Evolutionary conservation across 2,113 vertebrate genomes (phyloP).

Genomic region (Notothenia coriiceps): DNA sequence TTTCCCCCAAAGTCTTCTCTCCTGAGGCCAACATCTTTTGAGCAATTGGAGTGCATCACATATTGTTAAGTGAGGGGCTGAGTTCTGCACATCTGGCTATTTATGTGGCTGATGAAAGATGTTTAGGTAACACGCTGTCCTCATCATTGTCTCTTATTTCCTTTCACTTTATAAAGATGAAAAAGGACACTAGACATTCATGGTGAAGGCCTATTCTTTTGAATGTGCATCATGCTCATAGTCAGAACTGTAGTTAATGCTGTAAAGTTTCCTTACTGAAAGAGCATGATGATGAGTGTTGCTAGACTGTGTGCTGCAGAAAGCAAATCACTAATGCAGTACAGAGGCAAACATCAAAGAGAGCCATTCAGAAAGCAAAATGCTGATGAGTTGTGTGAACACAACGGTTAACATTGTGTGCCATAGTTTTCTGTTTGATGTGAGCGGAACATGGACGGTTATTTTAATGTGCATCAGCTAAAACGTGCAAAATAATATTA

Average conservation of each 20-base stretch:
- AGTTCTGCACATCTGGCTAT: no score
- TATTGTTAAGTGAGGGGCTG: no score
- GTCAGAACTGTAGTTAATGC: constrained; percentile 3
- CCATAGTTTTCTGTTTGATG: constrained; percentile 42
- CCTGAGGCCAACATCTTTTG: no score
- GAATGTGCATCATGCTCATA: background rate
- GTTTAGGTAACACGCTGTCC: no score
- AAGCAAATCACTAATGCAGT: constrained; percentile 57
- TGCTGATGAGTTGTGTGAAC: constrained; percentile 64
- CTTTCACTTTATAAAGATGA: background rate
- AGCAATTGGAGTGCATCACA: no score
- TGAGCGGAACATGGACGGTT: background rate
- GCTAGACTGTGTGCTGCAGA: constrained; percentile 54
- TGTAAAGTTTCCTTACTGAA: constrained; percentile 13
- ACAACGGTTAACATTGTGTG: constrained; percentile 41
- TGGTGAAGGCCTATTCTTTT: background rate
- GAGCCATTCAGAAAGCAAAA: constrained; percentile 55
- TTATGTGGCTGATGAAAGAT: no score
- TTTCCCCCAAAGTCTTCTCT: no score
- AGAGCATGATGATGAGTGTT: constrained; percentile 27
- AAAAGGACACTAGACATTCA: background rate
- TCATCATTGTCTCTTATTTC: background rate
- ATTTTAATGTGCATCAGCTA: constrained; percentile 45
- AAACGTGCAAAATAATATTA: constrained; percentile 33
- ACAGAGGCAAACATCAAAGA: constrained; percentile 68